Conservation (phyloP, 2,888 invertebrate genomes). For the Eupelmus urozonus region DNA sequence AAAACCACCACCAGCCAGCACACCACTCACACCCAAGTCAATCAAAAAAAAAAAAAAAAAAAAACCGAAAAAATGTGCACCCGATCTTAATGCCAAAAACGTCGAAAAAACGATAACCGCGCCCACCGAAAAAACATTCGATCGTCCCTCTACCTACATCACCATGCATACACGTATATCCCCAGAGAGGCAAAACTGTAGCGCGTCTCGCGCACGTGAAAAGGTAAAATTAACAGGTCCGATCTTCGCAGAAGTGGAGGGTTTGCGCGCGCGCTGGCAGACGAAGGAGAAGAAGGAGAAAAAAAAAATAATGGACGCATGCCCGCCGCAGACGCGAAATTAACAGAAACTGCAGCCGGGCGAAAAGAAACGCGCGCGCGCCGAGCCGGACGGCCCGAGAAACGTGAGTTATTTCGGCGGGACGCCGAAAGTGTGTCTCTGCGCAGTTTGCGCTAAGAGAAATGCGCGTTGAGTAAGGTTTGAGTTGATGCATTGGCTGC, state of each 20-base stretch:
- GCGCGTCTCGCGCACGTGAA: constrained; percentile 34
- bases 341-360: constrained; percentile 54
- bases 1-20: no score
- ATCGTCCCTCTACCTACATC: no score
- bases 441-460: no score
- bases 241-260: constrained; percentile 22
- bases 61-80: no score
- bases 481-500: no score
- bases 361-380: no score
- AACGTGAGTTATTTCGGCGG: no score
- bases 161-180: no score
- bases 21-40: no score
- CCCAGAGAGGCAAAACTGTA: constrained; percentile 49
- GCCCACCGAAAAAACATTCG: constrained; percentile 8
- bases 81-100: background rate
- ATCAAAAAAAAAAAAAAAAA: no score
- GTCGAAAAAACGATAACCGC: background rate
- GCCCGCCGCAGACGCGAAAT: constrained; percentile 46
- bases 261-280: background rate
- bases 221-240: constrained; percentile 56
- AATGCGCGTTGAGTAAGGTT: no score
- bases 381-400: background rate
- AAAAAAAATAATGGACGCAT: background rate
- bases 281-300: constrained; percentile 13
- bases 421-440: no score